Base-by-base conservation (phyloP, 1,140 invertebrate species). In the Bradynema listronoti region DNA sequence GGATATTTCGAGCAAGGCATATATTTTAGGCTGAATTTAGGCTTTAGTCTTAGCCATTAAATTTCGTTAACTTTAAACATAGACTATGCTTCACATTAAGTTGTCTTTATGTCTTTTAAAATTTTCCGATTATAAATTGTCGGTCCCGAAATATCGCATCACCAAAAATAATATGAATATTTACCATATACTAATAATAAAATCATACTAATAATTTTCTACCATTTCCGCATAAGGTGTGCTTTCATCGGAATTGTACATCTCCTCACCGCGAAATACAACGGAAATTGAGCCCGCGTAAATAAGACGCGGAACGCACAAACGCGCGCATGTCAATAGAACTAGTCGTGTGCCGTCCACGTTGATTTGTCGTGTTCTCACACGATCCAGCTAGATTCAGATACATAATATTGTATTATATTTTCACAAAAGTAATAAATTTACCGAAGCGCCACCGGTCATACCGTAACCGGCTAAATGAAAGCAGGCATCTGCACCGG, bases 391-490 rank as follows among this genome's bases (percentile, higher is more conserved):
- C 68, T 71, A 33, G 34, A 61, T 24, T 24, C 25, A 45, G 33
- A 11, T 4, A 62, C 32, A 43, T 22, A 33, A 14, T 57, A 41
- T 29, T 1, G 24, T 6, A 9, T 24, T 54, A 25, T 56, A 1
- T 1, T 24, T 66, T 7, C 4, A 66, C 22, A 27, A 22, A 30
- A 49, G n/a, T 5, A 16, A 41, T 41, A 27, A 22, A 33, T 27
- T 33, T 33, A 68, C 68, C 45, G 66, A 68, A 19, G 67, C 45
- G 0, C 67, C 68, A 1, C 67, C 67, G 33, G 29, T 47, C 56
- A 68, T 69, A 19, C 67, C 67, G 41, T 69, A 69, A 2, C 63
- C 67, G 25, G 67, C 67, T 16, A 69, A 39, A 50, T 69, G 67
- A 47, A 69, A 69, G 34, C 67, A 69, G 4, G 67, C 67, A 53